These are phyloP conservation scores for Drosophila mulleri DNA, from an alignment of 2,888 invertebrate species.

Conservation along the genomic window DNA sequence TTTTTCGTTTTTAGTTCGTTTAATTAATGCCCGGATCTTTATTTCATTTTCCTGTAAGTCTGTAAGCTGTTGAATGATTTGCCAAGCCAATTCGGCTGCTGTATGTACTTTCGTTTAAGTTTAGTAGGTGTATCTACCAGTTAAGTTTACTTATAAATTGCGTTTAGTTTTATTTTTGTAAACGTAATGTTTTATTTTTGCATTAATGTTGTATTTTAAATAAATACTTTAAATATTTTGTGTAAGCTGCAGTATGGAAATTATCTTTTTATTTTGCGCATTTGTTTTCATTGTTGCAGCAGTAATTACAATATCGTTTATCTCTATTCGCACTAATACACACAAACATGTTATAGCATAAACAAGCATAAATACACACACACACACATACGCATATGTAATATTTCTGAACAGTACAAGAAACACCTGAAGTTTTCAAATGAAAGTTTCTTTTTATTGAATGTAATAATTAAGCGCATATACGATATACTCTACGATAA, in stretches of 20 bases:
- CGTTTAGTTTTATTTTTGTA: constrained; percentile 44
- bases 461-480: constrained; percentile 67
- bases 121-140: constrained; percentile 24
- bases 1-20: constrained; percentile 51
- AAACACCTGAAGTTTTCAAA: constrained; percentile 85
- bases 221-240: constrained; percentile 59
- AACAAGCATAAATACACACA: constrained; percentile 8
- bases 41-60: constrained; percentile 24
- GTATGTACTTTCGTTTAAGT: constrained; percentile 46
- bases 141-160: constrained; percentile 42
- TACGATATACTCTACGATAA: constrained; percentile 55
- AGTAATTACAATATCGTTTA: constrained; percentile 29
- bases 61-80: constrained; percentile 59
- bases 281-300: constrained; percentile 19
- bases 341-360: constrained; percentile 22
- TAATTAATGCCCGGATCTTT: constrained; percentile 29
- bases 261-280: constrained; percentile 28
- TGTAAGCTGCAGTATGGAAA: constrained; percentile 37
- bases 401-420: constrained; percentile 84
- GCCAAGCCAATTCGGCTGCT: constrained; percentile 50
- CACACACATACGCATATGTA: constrained; percentile 46
- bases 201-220: constrained; percentile 69
- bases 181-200: constrained; percentile 40
- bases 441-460: constrained; percentile 82
- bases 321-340: constrained; percentile 23